Evolutionary conservation across 30 jellyfish, hydroid and myxozoan genomes (phyloP), one percentile per base, ranked within the genome.

Genomic region (Aurelia sp.): DNA sequence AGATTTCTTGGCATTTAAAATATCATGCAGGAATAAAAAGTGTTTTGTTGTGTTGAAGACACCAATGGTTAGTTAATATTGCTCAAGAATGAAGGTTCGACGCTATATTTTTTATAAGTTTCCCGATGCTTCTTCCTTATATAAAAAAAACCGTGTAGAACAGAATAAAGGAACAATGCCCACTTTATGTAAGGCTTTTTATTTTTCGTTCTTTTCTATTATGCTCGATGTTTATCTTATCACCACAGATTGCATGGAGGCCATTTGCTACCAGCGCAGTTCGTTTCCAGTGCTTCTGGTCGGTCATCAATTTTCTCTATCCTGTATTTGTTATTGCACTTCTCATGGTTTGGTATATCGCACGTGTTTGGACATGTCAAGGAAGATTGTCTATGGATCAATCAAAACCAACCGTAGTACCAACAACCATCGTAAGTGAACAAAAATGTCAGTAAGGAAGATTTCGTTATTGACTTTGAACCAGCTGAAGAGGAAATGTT

Each of bases 231-330:
- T 38, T 38, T 5, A 38, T 4, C 9, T 74, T 31, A 17, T 16
- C n/a, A 69, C 40, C 40, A 22, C 81, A 89, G 97, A 90, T 90
- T 78, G 97, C 90, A 6, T 90, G 97, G 97, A 40, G 93, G 59
- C 97, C 97, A 13, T 90, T 90, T 67, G 97, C 90, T 0, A 22
- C 87, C 33, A 67, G 76, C 78, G 22, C 96, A 3, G 86, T 87
- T 24, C 74, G 83, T 8, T 76, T 76, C 48, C 92, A 89, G 15
- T 50, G 93, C 68, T 89, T 80, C 74, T 80, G 81, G 86, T 81
- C 92, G 0, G 16, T 66, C 50, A 59, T 89, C 18, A 90, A 90
- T 63, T 48, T 41, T 24, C 18, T 90, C 9, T 90, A 90, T 51
- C 94, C 97, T 2, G 18, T 81, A 13, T 15, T 90, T 27, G 41